Conservation (phyloP, 2,113 vertebrate genomes). For the Progne subis region DNA sequence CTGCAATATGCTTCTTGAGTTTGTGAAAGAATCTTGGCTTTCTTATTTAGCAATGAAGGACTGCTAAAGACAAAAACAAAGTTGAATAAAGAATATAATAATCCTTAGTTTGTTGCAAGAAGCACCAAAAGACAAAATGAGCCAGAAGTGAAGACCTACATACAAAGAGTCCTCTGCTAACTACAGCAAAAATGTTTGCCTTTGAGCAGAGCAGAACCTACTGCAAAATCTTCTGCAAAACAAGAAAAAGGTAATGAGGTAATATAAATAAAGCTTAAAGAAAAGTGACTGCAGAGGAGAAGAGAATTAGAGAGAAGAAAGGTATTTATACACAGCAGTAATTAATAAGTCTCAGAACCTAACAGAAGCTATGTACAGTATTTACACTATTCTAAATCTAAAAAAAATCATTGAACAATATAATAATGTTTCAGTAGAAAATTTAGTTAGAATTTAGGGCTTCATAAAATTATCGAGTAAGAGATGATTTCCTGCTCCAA, state of each 20-base stretch:
- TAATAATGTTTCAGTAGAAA: background rate
- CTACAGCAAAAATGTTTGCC: background rate
- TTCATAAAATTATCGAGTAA: background rate
- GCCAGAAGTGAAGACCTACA: background rate
- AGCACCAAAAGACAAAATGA: background rate
- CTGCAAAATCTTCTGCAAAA: background rate
- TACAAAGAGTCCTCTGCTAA: background rate
- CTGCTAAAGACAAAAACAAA: background rate
- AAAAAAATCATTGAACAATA: background rate
- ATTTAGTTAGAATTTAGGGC: background rate
- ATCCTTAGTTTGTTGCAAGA: background rate
- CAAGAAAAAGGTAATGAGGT: background rate
- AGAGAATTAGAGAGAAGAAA: background rate
- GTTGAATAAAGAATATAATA: background rate
- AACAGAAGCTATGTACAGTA: background rate
- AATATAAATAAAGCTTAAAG: background rate
- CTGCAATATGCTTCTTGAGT: background rate
- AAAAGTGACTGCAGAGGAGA: background rate
- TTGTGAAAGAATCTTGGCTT: constrained; percentile 17
- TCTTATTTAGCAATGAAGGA: background rate
- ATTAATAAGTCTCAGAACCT: background rate
- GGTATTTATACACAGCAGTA: background rate
- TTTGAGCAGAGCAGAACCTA: background rate
- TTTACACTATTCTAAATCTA: background rate
- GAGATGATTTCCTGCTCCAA: background rate